These are phyloP conservation scores for Drosophila buzzatii DNA, from an alignment of 2,888 invertebrate genomes.

Conservation along the genomic window DNA sequence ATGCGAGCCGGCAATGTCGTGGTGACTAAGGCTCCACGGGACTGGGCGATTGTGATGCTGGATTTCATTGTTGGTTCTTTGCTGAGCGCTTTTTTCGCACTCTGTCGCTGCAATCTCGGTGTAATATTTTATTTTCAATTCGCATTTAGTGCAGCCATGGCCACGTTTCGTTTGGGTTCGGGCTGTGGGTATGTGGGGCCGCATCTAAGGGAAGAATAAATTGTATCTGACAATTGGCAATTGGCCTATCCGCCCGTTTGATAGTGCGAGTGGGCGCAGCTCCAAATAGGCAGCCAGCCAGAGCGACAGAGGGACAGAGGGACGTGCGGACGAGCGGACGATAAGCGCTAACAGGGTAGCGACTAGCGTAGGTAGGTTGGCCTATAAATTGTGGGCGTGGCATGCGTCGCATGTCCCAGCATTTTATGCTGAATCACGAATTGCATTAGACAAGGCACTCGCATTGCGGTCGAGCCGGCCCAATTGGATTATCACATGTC, in stretches of 20 bases:
- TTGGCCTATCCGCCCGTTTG: slow-evolving; percentile 78
- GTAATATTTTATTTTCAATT: slow-evolving; percentile 82
- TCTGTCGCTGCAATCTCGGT: slow-evolving; percentile 70
- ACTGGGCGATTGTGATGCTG: slow-evolving; percentile 17
- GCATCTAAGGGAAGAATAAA: slow-evolving; percentile 77
- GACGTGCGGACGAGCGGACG: not conserved
- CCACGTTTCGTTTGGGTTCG: not conserved
- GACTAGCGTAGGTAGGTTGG: slow-evolving; percentile 15
- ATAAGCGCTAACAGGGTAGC: slow-evolving; percentile 18
- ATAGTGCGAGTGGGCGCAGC: slow-evolving; percentile 61
- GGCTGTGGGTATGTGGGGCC: slow-evolving; percentile 21
- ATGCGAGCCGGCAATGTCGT: slow-evolving; percentile 5
- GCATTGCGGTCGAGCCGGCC: slow-evolving; percentile 35
- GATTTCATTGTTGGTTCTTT: slow-evolving; percentile 57
- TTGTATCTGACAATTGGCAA: slow-evolving; percentile 81
- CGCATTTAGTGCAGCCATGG: slow-evolving; percentile 76
- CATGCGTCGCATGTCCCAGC: slow-evolving; percentile 37
- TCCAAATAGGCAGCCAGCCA: slow-evolving; percentile 54
- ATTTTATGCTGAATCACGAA: slow-evolving; percentile 80
- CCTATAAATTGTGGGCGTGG: slow-evolving; percentile 70
- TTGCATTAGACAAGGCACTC: slow-evolving; percentile 68
- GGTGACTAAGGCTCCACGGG: not conserved
- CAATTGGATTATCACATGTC: slow-evolving; percentile 74
- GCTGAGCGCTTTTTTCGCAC: slow-evolving; percentile 42
- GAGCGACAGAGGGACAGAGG: not conserved